Percentiles rank a stretch among this genome's conserved stretches.
Conservation (phyloP, 2,888 invertebrate genomes). For the Dicyrtoma fusca region DNA sequence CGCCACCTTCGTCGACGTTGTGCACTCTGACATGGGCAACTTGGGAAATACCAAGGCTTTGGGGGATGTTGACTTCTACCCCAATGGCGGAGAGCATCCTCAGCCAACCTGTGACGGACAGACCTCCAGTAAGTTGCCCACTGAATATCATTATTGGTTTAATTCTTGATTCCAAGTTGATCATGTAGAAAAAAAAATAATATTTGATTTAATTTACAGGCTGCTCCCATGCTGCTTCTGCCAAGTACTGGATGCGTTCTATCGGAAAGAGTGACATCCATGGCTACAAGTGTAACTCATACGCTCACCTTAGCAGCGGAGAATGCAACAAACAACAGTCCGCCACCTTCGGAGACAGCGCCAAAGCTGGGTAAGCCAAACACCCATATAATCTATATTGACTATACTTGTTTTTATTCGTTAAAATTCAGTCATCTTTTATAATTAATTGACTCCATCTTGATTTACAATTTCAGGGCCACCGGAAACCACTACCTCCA, state of each 20-base stretch:
- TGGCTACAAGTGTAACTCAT: conserved; percentile 4
- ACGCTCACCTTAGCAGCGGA: not conserved
- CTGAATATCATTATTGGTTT: not conserved
- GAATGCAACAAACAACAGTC: not conserved
- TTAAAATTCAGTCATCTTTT: not conserved
- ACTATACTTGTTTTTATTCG: too few species aligned
- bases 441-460: not conserved
- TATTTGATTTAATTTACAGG: not conserved
- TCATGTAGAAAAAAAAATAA: not conserved
- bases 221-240: conserved; percentile 16
- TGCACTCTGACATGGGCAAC: conserved; percentile 36
- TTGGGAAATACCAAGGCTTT: conserved; percentile 27
- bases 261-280: not conserved
- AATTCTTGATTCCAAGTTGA: not conserved
- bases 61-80: conserved; percentile 31
- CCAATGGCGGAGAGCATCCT: conserved; percentile 39
- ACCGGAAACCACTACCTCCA: conserved; percentile 1
- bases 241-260: conserved; percentile 7
- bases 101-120: conserved; percentile 40
- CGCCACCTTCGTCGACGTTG: conserved; percentile 26
- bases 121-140: too few species aligned
- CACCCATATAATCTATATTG: too few species aligned
- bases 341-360: not conserved
- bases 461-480: not conserved
- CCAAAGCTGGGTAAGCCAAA: conserved; percentile 9